Conservation (phyloP, 92 coral and sea anemone species). For the Pocillopora meandrina region DNA sequence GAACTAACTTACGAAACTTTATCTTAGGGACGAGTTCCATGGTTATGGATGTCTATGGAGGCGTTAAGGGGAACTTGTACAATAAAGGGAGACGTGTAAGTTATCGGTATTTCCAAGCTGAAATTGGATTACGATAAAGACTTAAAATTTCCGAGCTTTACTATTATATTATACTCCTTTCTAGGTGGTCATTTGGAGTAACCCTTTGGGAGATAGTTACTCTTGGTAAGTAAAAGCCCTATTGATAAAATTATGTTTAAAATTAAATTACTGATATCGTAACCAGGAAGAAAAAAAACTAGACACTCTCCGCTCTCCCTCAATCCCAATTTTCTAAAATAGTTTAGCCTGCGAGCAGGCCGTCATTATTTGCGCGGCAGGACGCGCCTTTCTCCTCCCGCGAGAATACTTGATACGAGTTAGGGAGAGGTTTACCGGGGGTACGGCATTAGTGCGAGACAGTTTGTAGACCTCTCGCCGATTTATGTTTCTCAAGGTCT, state of each 20-base stretch:
- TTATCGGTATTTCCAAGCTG: not conserved
- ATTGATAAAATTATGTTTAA: not conserved
- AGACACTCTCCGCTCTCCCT: too few relatives aligned
- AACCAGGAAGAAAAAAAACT: too few relatives aligned
- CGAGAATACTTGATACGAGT: too few relatives aligned
- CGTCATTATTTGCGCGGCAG: too few relatives aligned
- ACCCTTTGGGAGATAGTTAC: slow-evolving; percentile 88
- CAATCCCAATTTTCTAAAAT: too few relatives aligned
- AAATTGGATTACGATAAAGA: not conserved
- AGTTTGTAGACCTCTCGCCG: too few relatives aligned
- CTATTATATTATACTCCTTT: not conserved
- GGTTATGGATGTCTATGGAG: slow-evolving; percentile 86
- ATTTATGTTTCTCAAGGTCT: too few relatives aligned
- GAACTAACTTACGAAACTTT: not conserved
- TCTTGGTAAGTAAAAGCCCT: slow-evolving; percentile 60
- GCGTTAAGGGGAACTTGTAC: slow-evolving; percentile 67
- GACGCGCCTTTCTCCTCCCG: too few relatives aligned
- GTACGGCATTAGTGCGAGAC: too few relatives aligned
- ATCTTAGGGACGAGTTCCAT: slow-evolving; percentile 69
- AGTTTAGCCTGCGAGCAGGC: too few relatives aligned
- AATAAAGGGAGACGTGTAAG: slow-evolving; percentile 75
- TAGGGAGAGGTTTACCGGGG: too few relatives aligned
- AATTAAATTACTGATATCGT: not conserved
- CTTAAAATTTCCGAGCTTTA: not conserved
- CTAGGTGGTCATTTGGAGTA: slow-evolving; percentile 88